Evolutionary conservation across 2,888 invertebrate genomes (phyloP), one percentile per base, ranked within the genome.

Genomic region (Idaea dimidiata): DNA sequence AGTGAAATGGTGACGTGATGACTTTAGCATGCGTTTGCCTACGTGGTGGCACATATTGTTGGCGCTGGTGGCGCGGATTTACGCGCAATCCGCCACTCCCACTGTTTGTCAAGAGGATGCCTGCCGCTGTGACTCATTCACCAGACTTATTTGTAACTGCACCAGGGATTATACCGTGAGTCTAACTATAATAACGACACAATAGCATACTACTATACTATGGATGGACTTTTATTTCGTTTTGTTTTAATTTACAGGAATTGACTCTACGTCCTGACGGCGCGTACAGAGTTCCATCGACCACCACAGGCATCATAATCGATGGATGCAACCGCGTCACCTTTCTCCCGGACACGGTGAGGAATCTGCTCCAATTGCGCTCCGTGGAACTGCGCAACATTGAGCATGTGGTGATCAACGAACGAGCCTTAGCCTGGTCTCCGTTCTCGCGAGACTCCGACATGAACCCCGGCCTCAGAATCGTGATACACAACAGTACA

Each of bases 351-450:
- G 91, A 94, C 74, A 92, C 96, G 7, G 89, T 96, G 59, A 86
- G 91, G 32, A 87, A 93, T 66, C 94, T 96, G 71, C 84, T 92
- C 59, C 94, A 94, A 62, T 86, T 97, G 63, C 93, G 95, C 32
- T 92, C 89, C 61, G 91, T 97, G 60, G 93, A 93, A 64, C 88
- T 97, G 66, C 88, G 84, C 66, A 94, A 95, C 82, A 93, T 96
- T 10, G 84, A 87, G 14, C 93, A 94, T 68, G 88, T 96, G 16
- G 89, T 93, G 16, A 92, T 97, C 60, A 93, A 94, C 59, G 93
- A 94, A 66, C 89, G 93, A 66, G 93, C 95, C 0, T 81, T 96
- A 63, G 88, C 93, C 61, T 95, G 96, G 94, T 87, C 93, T 5
- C 88, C 93, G 0, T 87, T 88, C 71, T 80, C 87, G 57, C 95